Evolutionary conservation across 1,140 invertebrate genomes (phyloP).

Genomic region (Drosophila erecta): DNA sequence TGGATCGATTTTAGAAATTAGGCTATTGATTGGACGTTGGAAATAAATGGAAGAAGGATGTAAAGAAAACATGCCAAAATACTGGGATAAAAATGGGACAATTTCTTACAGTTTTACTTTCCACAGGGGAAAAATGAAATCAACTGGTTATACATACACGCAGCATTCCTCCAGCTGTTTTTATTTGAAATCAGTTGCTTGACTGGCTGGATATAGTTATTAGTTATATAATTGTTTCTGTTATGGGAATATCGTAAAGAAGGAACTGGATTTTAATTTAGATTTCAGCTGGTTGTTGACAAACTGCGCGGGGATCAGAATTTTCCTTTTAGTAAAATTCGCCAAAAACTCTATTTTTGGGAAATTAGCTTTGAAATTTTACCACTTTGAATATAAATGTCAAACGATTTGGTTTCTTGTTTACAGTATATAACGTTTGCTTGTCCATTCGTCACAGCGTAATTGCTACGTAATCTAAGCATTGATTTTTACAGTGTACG

Average conservation of each 20-base stretch:
- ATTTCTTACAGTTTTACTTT: conserved; percentile 22
- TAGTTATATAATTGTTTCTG: conserved; percentile 30
- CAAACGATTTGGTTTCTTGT: conserved; percentile 11
- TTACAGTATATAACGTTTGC: conserved; percentile 11
- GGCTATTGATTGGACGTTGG: conserved; percentile 31
- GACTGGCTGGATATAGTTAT: conserved; percentile 45
- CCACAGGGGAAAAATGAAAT: conserved; percentile 21
- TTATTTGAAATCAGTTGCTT: conserved; percentile 12
- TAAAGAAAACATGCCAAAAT: conserved; percentile 61
- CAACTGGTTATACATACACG: conserved; percentile 64
- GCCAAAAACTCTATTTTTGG: conserved; percentile 27
- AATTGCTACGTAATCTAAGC: conserved; percentile 23
- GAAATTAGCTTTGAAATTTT: conserved; percentile 59
- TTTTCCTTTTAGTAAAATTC: conserved; percentile 74
- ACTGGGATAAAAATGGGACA: conserved; percentile 23
- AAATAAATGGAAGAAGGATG: conserved; percentile 38
- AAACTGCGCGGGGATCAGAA: conserved; percentile 81
- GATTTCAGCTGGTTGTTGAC: conserved; percentile 73
- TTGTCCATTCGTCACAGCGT: conserved; percentile 2
- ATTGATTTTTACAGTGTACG: conserved; percentile 48
- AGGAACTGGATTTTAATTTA: conserved; percentile 52
- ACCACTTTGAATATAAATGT: conserved; percentile 78
- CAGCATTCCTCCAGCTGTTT: conserved; percentile 38
- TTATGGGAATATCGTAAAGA: conserved; percentile 50
- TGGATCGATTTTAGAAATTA: conserved; percentile 1